Percentiles rank a stretch among this genome's conserved stretches.
These are phyloP conservation scores for Lasiommata megera DNA, from an alignment of 2,888 invertebrate genomes.

Conservation along the genomic window DNA sequence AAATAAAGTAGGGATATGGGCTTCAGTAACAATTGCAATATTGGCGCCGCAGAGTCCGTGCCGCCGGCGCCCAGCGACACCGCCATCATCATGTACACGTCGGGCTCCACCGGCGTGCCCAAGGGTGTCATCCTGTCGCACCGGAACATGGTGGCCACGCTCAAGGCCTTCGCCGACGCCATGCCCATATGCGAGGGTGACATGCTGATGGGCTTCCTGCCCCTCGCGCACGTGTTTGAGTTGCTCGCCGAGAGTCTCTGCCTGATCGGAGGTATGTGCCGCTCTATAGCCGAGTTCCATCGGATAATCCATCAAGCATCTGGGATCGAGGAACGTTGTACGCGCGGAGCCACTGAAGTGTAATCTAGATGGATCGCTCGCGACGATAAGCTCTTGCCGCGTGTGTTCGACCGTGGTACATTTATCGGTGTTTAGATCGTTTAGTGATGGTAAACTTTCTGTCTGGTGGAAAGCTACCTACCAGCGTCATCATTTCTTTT, in stretches of 20 bases:
- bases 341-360: too few relatives aligned
- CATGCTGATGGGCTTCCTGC: slow-evolving; percentile 96
- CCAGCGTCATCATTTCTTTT: too few relatives aligned
- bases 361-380: too few relatives aligned
- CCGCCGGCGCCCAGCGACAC: slow-evolving; percentile 88
- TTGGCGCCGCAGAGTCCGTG: slow-evolving; percentile 70
- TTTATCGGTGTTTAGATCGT: too few relatives aligned
- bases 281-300: neutral
- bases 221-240: slow-evolving; percentile 98
- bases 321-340: neutral
- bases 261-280: slow-evolving; percentile 88
- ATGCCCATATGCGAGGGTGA: slow-evolving; percentile 88
- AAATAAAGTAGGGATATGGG: too few relatives aligned
- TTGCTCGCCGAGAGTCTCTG: slow-evolving; percentile 94
- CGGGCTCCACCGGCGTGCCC: slow-evolving; percentile 97
- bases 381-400: too few relatives aligned
- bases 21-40: neutral
- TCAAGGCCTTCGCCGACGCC: slow-evolving; percentile 90
- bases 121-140: slow-evolving; percentile 94
- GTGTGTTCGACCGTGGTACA: too few relatives aligned
- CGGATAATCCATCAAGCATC: neutral
- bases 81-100: slow-evolving; percentile 99
- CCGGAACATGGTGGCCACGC: slow-evolving; percentile 89
- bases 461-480: too few relatives aligned
- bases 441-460: too few relatives aligned